Evolutionary conservation across 2,888 invertebrate species (phyloP), one percentile per base, ranked within the genome.

Genomic region (Psylliodes chrysocephalus): DNA sequence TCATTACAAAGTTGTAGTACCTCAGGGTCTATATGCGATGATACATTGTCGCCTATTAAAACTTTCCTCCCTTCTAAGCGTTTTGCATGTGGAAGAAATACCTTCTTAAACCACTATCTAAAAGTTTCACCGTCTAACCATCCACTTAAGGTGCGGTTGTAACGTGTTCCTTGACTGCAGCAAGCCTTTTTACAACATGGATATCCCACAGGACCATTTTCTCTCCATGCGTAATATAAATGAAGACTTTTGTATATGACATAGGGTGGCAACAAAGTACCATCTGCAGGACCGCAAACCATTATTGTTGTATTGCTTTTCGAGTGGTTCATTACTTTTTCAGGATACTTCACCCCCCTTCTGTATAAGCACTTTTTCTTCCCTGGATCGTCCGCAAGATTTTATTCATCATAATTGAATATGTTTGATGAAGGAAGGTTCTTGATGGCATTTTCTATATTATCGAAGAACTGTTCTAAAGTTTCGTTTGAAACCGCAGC

Each of bases 231-330:
- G n/a, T n/a, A n/a, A n/a, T n/a, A n/a, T n/a, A n/a, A n/a, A n/a
- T n/a, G n/a, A n/a, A n/a, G n/a, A n/a, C n/a, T n/a, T n/a, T n/a
- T n/a, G n/a, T n/a, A n/a, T n/a, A n/a, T n/a, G n/a, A n/a, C n/a
- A n/a, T n/a, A n/a, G n/a, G n/a, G n/a, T 66, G 76, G 74, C 15
- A 71, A 74, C 81, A 81, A 82, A 6, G 53, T 57, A 30, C 80
- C 80, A 60, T 66, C 61, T 17, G 80, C 79, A 49, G 73, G 70
- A 17, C 73, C 78, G 63, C 72, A 70, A 61, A 80, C 71, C 80
- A 81, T 81, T 1, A 80, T 55, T 6, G 74, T 73, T 1, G 69
- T 76, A 28, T 70, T 60, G 17, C 67, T 64, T 71, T 82, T 81
- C 8, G 56, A 57, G 25, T 44, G 52, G 49, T 63, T 63, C 57